A percentile compares a stretch with the other conserved stretches of the same genome.
These are phyloP conservation scores for Enteromius argenteus DNA, from an alignment of 2,797 vertebrate species.

Conservation along the genomic window DNA sequence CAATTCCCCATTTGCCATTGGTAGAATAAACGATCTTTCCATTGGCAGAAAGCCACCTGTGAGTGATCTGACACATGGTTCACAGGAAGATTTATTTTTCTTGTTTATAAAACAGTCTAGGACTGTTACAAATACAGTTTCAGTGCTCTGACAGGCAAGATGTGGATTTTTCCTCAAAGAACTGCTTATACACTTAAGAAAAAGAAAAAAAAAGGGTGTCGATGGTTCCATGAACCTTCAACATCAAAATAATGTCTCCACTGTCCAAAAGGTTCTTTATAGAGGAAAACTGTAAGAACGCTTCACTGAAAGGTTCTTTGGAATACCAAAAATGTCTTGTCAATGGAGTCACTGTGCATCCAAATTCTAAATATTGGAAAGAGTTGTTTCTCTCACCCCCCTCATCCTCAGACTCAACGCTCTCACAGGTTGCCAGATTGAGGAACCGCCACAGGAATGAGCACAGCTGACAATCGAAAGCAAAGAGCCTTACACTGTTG, in stretches of 20 bases:
- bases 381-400: background rate
- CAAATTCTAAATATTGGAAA: background rate
- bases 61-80: background rate
- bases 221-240: background rate
- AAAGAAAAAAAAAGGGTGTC: background rate
- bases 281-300: background rate
- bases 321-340: background rate
- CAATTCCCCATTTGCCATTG: background rate
- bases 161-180: background rate
- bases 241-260: background rate
- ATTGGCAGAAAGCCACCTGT: background rate
- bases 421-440: background rate
- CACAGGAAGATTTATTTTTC: background rate
- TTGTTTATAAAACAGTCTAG: conserved; percentile 12
- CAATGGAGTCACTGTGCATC: background rate
- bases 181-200: background rate
- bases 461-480: background rate
- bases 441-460: background rate
- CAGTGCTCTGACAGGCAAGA: background rate
- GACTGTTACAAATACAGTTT: background rate
- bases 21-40: background rate
- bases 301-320: no score
- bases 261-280: background rate
- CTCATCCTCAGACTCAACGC: background rate
- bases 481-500: background rate